Percentiles rank a stretch among this genome's conserved stretches.
These are phyloP conservation scores for Tryphoninae sp. DNA, from an alignment of 2,888 invertebrate genomes.

Conservation along the genomic window DNA sequence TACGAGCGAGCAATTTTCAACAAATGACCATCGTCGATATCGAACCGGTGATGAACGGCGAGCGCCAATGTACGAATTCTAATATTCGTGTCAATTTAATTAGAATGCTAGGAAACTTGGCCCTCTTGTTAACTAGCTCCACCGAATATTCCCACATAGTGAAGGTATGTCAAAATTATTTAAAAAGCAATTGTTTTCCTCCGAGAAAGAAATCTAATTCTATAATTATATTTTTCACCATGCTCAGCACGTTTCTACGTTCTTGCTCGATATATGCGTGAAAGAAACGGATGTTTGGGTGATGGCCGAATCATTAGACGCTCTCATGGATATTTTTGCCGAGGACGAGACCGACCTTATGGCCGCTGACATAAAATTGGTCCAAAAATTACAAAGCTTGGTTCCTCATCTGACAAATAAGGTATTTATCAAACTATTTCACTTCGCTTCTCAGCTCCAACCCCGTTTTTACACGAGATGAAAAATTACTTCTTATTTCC, in stretches of 20 bases:
- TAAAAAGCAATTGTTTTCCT: background rate
- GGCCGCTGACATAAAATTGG: slow-evolving; percentile 85
- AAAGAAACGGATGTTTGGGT: slow-evolving; percentile 88
- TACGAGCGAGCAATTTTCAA: slow-evolving; percentile 82
- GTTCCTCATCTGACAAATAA: slow-evolving; percentile 86
- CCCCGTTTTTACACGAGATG: too few species aligned
- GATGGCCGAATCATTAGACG: slow-evolving; percentile 88
- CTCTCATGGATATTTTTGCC: slow-evolving; percentile 89
- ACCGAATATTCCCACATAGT: slow-evolving; percentile 66
- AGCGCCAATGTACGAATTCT: slow-evolving; percentile 69
- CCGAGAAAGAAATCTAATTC: background rate
- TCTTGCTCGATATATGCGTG: slow-evolving; percentile 84
- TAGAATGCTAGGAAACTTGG: slow-evolving; percentile 73
- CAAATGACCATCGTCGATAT: slow-evolving; percentile 84
- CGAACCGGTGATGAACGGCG: slow-evolving; percentile 80
- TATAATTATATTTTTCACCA: background rate
- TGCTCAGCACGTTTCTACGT: slow-evolving; percentile 82
- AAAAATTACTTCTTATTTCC: background rate
- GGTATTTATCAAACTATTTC: slow-evolving; percentile 80
- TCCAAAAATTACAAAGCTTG: slow-evolving; percentile 84
- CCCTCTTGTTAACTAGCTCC: slow-evolving; percentile 66
- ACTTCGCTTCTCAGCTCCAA: background rate
- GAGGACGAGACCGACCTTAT: slow-evolving; percentile 88
- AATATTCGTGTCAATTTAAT: slow-evolving; percentile 74
- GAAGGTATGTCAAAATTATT: slow-evolving; percentile 66